Evolutionary conservation across 2,888 invertebrate genomes (phyloP).

Genomic region (Oasisia sp.): DNA sequence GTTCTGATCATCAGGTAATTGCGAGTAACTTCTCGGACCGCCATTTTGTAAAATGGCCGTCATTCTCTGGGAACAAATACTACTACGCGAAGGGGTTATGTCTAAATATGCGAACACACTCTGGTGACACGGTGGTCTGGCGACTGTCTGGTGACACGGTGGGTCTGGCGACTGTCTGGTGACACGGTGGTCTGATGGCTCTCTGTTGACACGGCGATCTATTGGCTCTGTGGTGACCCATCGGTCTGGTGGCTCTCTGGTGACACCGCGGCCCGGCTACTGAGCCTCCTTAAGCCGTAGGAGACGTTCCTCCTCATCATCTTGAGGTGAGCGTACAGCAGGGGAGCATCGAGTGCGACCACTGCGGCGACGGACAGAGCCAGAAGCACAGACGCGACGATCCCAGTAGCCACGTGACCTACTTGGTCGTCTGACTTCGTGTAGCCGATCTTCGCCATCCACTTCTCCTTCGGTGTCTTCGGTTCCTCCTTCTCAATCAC

Average conservation of each 20-base stretch:
- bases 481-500: neutral
- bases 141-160: no score
- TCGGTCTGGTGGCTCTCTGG: neutral
- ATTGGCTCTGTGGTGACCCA: no score
- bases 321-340: neutral
- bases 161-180: no score
- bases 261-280: neutral
- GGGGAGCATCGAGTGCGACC: neutral
- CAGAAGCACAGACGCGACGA: neutral
- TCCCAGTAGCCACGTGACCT: neutral
- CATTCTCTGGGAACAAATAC: no score
- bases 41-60: no score
- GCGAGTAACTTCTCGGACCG: no score
- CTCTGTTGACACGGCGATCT: no score
- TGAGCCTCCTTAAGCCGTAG: neutral
- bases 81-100: no score
- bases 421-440: neutral
- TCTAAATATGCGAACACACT: no score
- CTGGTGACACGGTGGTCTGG: no score
- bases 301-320: slow-evolving; percentile 6
- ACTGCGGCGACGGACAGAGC: neutral
- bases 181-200: no score
- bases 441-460: neutral
- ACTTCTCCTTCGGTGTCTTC: neutral
- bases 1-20: no score